Evolutionary conservation across 1,140 invertebrate genomes (phyloP), one percentile per base, ranked within the genome.

Genomic region (Dreissena rostriformis): DNA sequence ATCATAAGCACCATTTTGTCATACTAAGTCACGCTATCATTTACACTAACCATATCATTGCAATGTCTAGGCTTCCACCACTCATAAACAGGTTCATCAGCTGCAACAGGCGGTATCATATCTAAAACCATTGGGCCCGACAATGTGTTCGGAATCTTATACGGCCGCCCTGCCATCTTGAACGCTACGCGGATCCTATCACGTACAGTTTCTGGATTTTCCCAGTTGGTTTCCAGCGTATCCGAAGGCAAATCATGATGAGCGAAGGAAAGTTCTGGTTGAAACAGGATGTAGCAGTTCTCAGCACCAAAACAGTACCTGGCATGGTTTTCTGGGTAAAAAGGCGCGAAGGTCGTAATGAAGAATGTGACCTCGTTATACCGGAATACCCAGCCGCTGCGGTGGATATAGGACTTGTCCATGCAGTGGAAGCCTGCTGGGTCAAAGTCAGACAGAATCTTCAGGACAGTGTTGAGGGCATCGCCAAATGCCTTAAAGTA

Each of bases 221-320:
- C 81, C 91, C 91, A 93, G 71, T 92, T 90, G 28, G 92, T 93
- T 19, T 83, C 53, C 1, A 87, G 75, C 4, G 91, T 92, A 77
- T 92, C 91, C 19, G 83, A 57, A 11, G 92, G 90, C 15, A 93
- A 78, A 77, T 93, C 89, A 63, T 92, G 91, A 53, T 87, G 76
- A 24, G 92, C 91, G 79, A 93, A 93, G n/a, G 92, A 92, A 11
- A 93, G 49, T 82, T 93, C 92, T 2, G 92, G 92, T 81, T 93
- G 92, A 29, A 93, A 84, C 7, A 92, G 65, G 29, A 92, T 88
- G 57, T 89, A 92, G 66, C 89, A 88, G 67, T 91, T 70, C 22
- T 88, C 63, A 51, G 80, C 85, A 0, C 88, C 91, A 78, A 90
- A 91, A 12, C 85, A 22, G 82, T 88, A 91, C 68, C 92, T 85